Conservation (phyloP, 2,888 invertebrate genomes). For the Glyphotaelius pellucidus region DNA sequence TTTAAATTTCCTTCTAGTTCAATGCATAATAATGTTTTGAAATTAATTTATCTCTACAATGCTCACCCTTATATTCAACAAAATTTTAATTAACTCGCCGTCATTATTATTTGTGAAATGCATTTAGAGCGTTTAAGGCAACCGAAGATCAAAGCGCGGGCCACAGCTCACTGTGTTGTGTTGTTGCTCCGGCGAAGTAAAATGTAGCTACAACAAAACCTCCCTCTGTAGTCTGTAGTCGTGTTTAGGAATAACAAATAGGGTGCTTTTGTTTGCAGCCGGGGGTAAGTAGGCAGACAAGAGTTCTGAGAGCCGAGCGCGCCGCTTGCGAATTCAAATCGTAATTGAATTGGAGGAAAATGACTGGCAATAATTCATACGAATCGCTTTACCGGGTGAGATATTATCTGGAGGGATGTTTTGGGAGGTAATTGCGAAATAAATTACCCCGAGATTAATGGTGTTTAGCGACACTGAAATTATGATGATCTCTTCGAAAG, state of each 20-base stretch:
- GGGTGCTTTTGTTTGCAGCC: constrained; percentile 40
- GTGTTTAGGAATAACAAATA: constrained; percentile 57
- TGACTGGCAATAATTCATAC: constrained; percentile 43
- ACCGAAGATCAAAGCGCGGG: constrained; percentile 36
- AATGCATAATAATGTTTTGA: too few species aligned
- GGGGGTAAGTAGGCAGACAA: constrained; percentile 31
- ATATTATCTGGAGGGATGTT: constrained; percentile 35
- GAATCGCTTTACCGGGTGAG: constrained; percentile 19
- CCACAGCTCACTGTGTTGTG: background rate
- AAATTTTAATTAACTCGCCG: background rate
- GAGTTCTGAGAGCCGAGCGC: constrained; percentile 23
- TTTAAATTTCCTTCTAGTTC: too few species aligned
- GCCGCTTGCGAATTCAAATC: constrained; percentile 37
- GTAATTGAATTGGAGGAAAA: constrained; percentile 46
- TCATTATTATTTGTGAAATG: constrained; percentile 28
- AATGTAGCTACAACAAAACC: constrained; percentile 13
- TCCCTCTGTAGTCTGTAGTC: constrained; percentile 19
- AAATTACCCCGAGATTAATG: constrained; percentile 11
- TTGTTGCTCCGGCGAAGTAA: background rate
- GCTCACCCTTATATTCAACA: background rate
- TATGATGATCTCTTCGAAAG: background rate
- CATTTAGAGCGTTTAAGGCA: constrained; percentile 28
- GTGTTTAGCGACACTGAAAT: background rate
- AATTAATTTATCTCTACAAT: background rate
- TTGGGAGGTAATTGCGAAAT: background rate